Evolutionary conservation across 2,113 vertebrate genomes (phyloP), one percentile per base, ranked within the genome.

Genomic region (Rhizomys pruinosus): DNA sequence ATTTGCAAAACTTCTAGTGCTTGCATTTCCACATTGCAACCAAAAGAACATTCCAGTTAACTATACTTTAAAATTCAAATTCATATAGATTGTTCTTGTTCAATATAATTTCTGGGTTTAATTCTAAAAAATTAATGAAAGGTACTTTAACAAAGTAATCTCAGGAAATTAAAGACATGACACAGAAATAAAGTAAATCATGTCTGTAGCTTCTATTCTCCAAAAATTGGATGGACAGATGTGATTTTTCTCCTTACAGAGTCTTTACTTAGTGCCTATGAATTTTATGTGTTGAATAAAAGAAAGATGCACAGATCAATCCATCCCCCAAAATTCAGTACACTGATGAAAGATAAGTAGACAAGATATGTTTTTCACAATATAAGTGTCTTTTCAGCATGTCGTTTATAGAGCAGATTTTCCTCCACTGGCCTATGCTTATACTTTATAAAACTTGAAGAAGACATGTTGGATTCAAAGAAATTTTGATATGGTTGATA

Each of bases 301-400:
- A 27, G 88, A 72, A 95, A 95, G 93, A 77, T 92, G 23, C 66
- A 59, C 15, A 85, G 15, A 1, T 59, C 29, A 92, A 88, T 29
- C 42, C 23, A 32, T 12, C 71, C 39, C 16, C 29, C 13, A 2
- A 63, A 85, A 78, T 84, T 64, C 19, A 94, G 27, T 92, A 1
- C 42, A 85, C 57, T 84, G 12, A 76, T 89, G 39, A 66, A 89
- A 87, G 59, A 19, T 80, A 94, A 68, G 66, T 37, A 94, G 15
- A 68, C 7, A 86, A 77, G 20, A 87, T 39, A 42, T n/a, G n/a
- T n/a, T n/a, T n/a, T n/a, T n/a, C n/a, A n/a, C n/a, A n/a, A n/a
- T 84, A 90, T 66, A 92, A 86, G 80, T 87, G 91, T 93, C 11
- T 86, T 90, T 92, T 87, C 59, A 91, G 59, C 12, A 44, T 52